phyloP scores from a whole-genome alignment of 1,140 invertebrate species.

The Eriocheir sinensis region DNA sequence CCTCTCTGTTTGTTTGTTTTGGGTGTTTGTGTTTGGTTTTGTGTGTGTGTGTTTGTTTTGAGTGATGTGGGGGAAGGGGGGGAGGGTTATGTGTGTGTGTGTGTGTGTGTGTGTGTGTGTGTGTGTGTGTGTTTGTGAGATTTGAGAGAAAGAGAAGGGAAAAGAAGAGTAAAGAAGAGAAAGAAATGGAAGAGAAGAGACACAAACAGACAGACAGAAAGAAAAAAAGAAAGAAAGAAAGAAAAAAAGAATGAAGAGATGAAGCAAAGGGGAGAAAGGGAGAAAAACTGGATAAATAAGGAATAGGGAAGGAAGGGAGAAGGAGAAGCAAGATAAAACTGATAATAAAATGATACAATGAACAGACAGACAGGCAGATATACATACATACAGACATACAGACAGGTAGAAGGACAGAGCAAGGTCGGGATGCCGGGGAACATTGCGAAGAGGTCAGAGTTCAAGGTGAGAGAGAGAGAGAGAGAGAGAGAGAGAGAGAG shows the following conservation, averaged over 20 bases:
- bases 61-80: neutral
- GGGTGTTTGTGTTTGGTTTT: neutral
- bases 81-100: neutral
- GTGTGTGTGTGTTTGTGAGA: neutral
- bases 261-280: neutral
- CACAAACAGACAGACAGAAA: no score
- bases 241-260: neutral
- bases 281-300: neutral
- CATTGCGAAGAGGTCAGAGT: no score
- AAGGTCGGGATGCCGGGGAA: neutral
- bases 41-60: neutral
- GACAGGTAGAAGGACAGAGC: neutral
- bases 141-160: neutral
- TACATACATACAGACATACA: neutral
- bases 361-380: neutral
- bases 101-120: conserved; percentile 36
- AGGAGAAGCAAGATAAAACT: neutral
- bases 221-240: no score
- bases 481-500: conserved; percentile 41
- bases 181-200: no score
- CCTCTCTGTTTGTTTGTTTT: neutral
- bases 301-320: neutral
- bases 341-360: no score
- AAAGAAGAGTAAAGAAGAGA: neutral
- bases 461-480: neutral